Evolutionary conservation across 2,888 invertebrate genomes (phyloP).

Genomic region (Philopedon plagiatum): DNA sequence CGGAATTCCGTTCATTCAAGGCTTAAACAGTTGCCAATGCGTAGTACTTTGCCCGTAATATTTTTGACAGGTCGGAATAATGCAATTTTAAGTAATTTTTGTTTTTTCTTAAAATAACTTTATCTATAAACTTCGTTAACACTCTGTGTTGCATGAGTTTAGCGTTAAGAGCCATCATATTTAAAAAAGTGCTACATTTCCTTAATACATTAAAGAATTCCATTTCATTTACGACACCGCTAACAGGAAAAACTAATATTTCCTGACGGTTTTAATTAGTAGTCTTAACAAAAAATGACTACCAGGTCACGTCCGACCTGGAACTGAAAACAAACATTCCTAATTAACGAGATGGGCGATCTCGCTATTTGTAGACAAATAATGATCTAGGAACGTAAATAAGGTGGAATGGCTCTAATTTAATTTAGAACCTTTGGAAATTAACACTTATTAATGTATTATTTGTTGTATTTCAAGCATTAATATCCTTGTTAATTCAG

Average conservation of each 20-base stretch:
- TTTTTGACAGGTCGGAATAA: too few species aligned
- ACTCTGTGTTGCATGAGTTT: not conserved
- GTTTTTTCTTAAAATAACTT: too few species aligned
- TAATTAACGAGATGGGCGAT: constrained; percentile 46
- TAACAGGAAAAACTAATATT: constrained; percentile 42
- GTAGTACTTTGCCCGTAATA: too few species aligned
- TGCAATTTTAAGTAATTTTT: too few species aligned
- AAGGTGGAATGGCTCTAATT: constrained; percentile 62
- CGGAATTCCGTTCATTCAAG: too few species aligned
- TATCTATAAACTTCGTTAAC: too few species aligned
- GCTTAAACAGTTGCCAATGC: too few species aligned
- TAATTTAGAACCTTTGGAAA: constrained; percentile 63
- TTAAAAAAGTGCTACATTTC: constrained; percentile 7
- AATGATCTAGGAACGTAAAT: constrained; percentile 57
- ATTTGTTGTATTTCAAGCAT: constrained; percentile 60
- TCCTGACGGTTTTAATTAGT: constrained; percentile 38
- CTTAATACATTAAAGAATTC: constrained; percentile 15
- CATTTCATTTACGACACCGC: constrained; percentile 40
- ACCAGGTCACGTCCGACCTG: constrained; percentile 47
- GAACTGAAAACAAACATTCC: constrained; percentile 50
- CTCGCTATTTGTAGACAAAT: constrained; percentile 63
- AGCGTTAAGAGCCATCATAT: too few species aligned
- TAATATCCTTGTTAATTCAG: too few species aligned
- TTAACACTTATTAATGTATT: constrained; percentile 62
- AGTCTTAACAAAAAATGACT: constrained; percentile 44